These are phyloP conservation scores for Gordius sp. DNA, from an alignment of 2,888 invertebrate genomes.

Conservation along the genomic window DNA sequence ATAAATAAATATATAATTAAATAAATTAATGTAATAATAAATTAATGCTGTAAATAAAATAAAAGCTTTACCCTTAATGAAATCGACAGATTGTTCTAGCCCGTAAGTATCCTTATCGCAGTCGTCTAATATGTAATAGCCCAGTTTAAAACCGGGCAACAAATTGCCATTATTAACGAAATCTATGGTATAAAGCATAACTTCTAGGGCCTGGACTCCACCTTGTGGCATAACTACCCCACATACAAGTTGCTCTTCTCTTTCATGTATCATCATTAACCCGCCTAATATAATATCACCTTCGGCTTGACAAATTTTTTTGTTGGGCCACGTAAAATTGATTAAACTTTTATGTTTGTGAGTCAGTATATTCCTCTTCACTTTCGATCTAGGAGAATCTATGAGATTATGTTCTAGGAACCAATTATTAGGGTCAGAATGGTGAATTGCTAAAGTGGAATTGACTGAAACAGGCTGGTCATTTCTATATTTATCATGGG, in stretches of 20 bases:
- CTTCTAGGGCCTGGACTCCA: constrained; percentile 47
- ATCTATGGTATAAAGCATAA: constrained; percentile 67
- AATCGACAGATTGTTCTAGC: constrained; percentile 75
- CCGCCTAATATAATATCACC: constrained; percentile 66
- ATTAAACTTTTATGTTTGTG: too few species aligned
- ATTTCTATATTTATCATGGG: too few species aligned
- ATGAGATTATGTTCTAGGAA: too few species aligned
- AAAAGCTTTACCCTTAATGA: constrained; percentile 57
- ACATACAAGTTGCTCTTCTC: constrained; percentile 58
- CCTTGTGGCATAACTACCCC: constrained; percentile 82
- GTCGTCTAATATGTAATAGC: constrained; percentile 66
- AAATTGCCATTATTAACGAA: constrained; percentile 40
- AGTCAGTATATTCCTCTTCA: too few species aligned
- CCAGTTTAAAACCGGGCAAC: constrained; percentile 49
- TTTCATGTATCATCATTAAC: constrained; percentile 75
- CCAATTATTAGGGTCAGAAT: too few species aligned
- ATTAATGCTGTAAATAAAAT: not conserved
- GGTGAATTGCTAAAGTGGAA: too few species aligned
- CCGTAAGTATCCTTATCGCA: constrained; percentile 86
- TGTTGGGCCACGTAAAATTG: constrained; percentile 15
- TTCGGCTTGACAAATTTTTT: constrained; percentile 29
- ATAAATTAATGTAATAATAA: not conserved
- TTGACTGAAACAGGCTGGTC: too few species aligned
- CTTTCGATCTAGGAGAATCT: too few species aligned
- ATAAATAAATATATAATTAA: not conserved